These are phyloP conservation scores for Oryzias sinensis DNA, from an alignment of 2,797 vertebrate genomes.

Conservation along the genomic window DNA sequence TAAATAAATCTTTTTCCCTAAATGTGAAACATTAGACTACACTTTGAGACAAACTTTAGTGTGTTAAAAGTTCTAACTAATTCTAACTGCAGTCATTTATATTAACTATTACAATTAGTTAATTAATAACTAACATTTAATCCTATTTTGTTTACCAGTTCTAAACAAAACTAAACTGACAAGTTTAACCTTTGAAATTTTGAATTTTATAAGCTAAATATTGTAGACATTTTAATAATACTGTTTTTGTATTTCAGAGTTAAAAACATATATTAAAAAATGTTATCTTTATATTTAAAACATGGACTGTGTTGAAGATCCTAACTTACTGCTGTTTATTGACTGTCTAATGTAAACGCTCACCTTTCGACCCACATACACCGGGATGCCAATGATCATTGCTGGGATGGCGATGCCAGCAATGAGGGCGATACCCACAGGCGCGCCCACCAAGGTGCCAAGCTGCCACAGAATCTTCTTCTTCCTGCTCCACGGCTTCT, in stretches of 20 bases:
- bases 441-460: slow-evolving; percentile 94
- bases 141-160: background rate
- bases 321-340: background rate
- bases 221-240: background rate
- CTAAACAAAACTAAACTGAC: background rate
- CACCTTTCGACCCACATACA: slow-evolving; percentile 98
- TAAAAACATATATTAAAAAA: too few relatives aligned
- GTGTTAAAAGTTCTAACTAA: too few relatives aligned
- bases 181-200: background rate
- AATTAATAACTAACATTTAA: too few relatives aligned
- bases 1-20: too few relatives aligned
- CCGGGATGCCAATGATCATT: slow-evolving; percentile 98
- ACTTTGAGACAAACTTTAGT: too few relatives aligned
- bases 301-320: background rate
- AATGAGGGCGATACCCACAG: slow-evolving; percentile 97
- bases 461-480: slow-evolving; percentile 99
- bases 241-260: background rate
- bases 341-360: slow-evolving; percentile 17
- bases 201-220: background rate
- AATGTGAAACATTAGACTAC: too few relatives aligned
- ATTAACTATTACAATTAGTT: too few relatives aligned
- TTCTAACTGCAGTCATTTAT: too few relatives aligned
- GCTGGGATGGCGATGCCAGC: slow-evolving; percentile 97
- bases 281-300: background rate
- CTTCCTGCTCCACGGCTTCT: slow-evolving; percentile 99